A percentile compares a stretch with the other conserved stretches of the same genome.
phyloP scores from a whole-genome alignment of 2,888 invertebrate genomes.

The Drosophila barbarae region DNA sequence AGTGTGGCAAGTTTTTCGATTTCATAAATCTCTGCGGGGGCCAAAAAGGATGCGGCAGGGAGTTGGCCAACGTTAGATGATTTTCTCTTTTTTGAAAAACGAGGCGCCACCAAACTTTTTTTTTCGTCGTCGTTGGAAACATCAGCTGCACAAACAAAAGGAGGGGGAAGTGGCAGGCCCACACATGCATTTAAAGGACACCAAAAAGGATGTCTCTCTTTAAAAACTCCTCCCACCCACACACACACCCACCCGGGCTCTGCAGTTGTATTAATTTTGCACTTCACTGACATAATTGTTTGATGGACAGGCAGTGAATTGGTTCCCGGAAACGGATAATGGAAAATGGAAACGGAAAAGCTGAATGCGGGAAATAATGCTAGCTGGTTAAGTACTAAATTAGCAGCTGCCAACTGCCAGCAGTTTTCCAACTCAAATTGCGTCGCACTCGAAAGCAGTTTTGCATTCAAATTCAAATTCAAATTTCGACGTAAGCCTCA shows the following conservation, averaged over 20 bases:
- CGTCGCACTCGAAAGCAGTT: slow-evolving; percentile 34
- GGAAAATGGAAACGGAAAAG: slow-evolving; percentile 6
- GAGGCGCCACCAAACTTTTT: slow-evolving; percentile 50
- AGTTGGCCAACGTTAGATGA: slow-evolving; percentile 51
- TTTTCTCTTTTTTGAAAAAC: slow-evolving; percentile 38
- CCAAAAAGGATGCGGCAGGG: not conserved
- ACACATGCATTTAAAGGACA: slow-evolving; percentile 23
- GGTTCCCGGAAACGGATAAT: slow-evolving; percentile 11
- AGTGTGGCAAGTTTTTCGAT: slow-evolving; percentile 41
- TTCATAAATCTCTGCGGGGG: slow-evolving; percentile 43
- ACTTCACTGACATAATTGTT: slow-evolving; percentile 31
- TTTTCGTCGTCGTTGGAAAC: slow-evolving; percentile 15
- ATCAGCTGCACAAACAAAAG: slow-evolving; percentile 40
- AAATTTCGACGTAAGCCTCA: slow-evolving; percentile 43
- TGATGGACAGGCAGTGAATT: slow-evolving; percentile 31
- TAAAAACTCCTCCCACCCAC: slow-evolving; percentile 16
- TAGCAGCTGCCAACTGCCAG: slow-evolving; percentile 31
- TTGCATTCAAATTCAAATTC: slow-evolving; percentile 44
- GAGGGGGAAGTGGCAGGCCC: not conserved
- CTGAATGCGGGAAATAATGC: slow-evolving; percentile 23
- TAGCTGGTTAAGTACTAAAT: slow-evolving; percentile 37
- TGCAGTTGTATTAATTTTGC: slow-evolving; percentile 11
- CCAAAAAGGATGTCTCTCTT: slow-evolving; percentile 11
- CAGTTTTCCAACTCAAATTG: slow-evolving; percentile 35
- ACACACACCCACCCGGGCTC: not conserved